Evolutionary conservation across 2,113 vertebrate species (phyloP).

Genomic region (Daboia siamensis): DNA sequence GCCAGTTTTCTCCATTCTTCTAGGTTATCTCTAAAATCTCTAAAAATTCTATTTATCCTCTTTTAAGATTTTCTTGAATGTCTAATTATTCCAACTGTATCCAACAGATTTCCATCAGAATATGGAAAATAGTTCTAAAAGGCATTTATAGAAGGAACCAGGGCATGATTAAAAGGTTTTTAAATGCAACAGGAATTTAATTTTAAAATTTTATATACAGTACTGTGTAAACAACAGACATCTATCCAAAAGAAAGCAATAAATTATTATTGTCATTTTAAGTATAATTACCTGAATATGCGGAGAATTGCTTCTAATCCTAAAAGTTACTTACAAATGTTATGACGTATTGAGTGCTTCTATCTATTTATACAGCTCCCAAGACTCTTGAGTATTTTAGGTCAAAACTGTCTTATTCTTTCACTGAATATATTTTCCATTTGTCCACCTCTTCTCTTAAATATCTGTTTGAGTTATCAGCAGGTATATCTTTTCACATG

Average conservation of each 20-base stretch:
- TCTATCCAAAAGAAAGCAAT: background rate
- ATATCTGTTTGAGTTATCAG: background rate
- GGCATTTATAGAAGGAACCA: background rate
- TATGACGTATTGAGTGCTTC: background rate
- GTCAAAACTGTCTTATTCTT: background rate
- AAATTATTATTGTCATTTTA: background rate
- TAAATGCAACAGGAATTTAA: background rate
- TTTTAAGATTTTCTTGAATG: background rate
- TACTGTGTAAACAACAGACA: background rate
- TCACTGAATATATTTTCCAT: background rate
- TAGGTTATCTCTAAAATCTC: background rate
- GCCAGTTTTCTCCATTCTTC: background rate
- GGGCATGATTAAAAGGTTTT: background rate
- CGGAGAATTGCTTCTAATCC: background rate
- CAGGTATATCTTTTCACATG: background rate
- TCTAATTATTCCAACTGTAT: background rate
- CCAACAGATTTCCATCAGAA: background rate
- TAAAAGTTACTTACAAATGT: background rate
- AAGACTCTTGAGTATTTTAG: background rate
- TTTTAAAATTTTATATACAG: background rate
- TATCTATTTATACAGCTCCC: background rate
- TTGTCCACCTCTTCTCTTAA: background rate
- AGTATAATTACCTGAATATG: background rate
- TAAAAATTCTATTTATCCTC: background rate
- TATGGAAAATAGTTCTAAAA: background rate